Percentiles rank a stretch among this genome's conserved stretches.
Evolutionary conservation across 2,888 invertebrate species (phyloP).

Genomic region (Heliothis peltigera): DNA sequence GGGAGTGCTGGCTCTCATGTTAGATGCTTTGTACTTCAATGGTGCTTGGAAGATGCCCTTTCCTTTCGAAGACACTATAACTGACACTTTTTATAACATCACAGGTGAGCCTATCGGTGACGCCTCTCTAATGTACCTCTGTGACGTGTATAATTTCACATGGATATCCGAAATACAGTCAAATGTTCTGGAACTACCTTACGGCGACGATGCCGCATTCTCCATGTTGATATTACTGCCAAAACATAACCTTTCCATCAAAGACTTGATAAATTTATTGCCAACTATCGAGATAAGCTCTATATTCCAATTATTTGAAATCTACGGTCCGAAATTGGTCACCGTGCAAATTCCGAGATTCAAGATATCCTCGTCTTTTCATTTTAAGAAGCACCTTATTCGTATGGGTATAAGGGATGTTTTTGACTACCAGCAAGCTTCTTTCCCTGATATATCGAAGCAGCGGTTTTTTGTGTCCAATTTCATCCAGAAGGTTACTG

Average conservation of each 20-base stretch:
- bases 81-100: neutral
- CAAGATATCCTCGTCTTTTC: neutral
- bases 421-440: neutral
- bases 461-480: neutral
- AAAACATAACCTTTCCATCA: neutral
- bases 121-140: neutral
- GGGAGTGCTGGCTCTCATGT: neutral
- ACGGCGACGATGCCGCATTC: neutral
- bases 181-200: neutral
- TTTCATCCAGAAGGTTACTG: neutral
- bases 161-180: neutral
- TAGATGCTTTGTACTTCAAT: neutral
- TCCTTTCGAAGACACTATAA: neutral
- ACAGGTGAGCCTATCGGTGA: neutral
- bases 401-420: neutral
- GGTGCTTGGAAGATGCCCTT: neutral
- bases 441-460: neutral
- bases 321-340: neutral
- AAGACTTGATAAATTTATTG: neutral
- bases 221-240: neutral
- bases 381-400: neutral
- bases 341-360: neutral
- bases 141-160: neutral
- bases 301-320: neutral
- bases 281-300: neutral